These are phyloP conservation scores for Eriocheir sinensis DNA, from an alignment of 1,140 invertebrate genomes.

Conservation along the genomic window DNA sequence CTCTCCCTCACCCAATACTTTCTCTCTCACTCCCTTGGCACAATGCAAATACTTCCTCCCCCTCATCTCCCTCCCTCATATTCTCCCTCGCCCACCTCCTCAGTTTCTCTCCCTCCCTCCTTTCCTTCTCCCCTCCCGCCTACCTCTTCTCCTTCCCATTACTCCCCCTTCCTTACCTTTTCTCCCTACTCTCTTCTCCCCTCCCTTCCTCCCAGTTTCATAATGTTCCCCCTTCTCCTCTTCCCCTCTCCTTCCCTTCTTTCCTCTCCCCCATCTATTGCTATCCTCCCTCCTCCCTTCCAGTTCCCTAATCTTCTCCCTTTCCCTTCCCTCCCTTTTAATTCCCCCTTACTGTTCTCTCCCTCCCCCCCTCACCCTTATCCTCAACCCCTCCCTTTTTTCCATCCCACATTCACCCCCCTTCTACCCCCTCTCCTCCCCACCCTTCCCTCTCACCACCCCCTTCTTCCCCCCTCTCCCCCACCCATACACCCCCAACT, in stretches of 20 bases:
- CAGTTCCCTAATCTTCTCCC: too few species aligned
- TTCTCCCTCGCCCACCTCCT: not conserved
- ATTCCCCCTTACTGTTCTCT: too few species aligned
- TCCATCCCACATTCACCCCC: not conserved
- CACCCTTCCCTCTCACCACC: not conserved
- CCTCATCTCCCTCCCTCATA: too few species aligned
- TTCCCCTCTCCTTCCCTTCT: not conserved
- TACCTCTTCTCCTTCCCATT: too few species aligned
- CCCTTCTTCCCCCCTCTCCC: not conserved
- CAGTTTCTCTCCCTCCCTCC: not conserved
- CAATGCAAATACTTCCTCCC: too few species aligned
- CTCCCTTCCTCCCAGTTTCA: not conserved
- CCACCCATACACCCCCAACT: too few species aligned
- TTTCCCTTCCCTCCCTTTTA: too few species aligned
- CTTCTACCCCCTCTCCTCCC: not conserved
- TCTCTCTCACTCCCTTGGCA: not conserved
- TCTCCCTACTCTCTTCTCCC: not conserved
- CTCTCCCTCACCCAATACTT: not conserved
- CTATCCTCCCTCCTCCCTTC: not conserved
- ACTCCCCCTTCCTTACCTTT: not conserved
- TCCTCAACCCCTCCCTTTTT: too few species aligned
- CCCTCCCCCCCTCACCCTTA: too few species aligned
- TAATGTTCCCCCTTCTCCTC: not conserved
- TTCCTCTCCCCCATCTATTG: not conserved
- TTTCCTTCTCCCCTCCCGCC: too few species aligned